Percentiles rank a stretch among this genome's conserved stretches.
Conservation (phyloP, 2,888 invertebrate species). For the Mythimna ferrago region DNA sequence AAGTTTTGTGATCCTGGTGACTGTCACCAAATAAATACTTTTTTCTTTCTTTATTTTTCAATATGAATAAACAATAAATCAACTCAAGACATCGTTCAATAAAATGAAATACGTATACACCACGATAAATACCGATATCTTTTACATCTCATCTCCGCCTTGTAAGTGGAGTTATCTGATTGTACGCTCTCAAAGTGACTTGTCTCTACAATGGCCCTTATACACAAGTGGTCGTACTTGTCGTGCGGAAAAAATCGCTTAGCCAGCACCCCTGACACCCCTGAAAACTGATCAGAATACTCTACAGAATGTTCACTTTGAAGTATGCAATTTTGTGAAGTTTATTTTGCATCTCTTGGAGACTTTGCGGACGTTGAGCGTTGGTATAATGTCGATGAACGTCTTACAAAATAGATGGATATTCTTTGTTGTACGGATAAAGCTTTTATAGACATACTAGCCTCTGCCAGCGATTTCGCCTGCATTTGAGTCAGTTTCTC, state of each 20-base stretch:
- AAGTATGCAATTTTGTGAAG: constrained; percentile 9
- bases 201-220: constrained; percentile 18
- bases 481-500: too few relatives aligned
- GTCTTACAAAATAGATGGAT: neutral
- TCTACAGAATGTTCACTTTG: constrained; percentile 16
- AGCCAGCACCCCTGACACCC: constrained; percentile 10
- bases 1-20: too few relatives aligned
- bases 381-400: neutral
- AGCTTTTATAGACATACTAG: too few relatives aligned
- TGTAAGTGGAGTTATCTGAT: constrained; percentile 17
- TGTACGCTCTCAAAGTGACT: constrained; percentile 13
- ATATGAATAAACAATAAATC: neutral
- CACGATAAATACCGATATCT: neutral
- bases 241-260: constrained; percentile 27
- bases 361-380: neutral
- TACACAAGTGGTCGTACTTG: constrained; percentile 31
- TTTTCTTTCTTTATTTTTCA: neutral
- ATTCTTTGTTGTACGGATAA: neutral
- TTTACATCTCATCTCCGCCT: neutral
- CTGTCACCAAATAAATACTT: too few relatives aligned
- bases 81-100: neutral
- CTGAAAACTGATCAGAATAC: constrained; percentile 34
- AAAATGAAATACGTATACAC: neutral
- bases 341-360: constrained; percentile 17
- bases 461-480: too few relatives aligned